Base-by-base conservation (phyloP, 2,888 invertebrate genomes). In the Leucophora obtusa region DNA sequence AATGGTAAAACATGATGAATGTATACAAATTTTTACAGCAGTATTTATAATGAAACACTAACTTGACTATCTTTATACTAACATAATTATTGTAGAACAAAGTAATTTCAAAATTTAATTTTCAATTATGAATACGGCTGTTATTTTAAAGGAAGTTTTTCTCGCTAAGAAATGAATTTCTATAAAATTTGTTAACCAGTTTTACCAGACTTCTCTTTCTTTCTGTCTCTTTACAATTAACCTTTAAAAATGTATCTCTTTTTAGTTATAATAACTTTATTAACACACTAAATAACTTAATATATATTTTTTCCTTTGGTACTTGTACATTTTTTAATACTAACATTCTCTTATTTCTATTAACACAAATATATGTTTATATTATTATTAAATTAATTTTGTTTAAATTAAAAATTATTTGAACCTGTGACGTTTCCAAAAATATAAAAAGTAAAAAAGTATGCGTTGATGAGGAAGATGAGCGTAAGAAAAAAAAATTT, bases 371-470 rank as follows among this genome's bases (percentile, higher is more conserved):
- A 53, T 70, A 63, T 79, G 33, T 65, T 56, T 59, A 53, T 71
- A 53, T 56, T 76, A 65, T 65, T 60, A 73, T 68, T 68, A 69
- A 60, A 51, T 33, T 75, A 43, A 60, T 70, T 68, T 58, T 68
- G 66, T 62, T 66, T 62, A 54, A 70, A 58, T 28, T 50, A 66
- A 66, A 65, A 77, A 69, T 65, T 82, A 86, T 87, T 87, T 88
- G 88, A 88, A 88, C 86, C 89, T 88, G 88, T 88, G 88, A 89
- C 89, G 89, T 87, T 84, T 81, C 65, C 68, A 81, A 77, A 68
- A 73, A 83, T 76, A 75, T 77, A 78, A 70, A 82, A 81, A 79
- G 43, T 62, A 35, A 54, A 76, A 79, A 80, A 69, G 79, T 78
- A 81, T 79, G 79, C 82, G 83, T 79, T 84, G 83, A 83, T 85